A percentile compares a stretch with the other conserved stretches of the same genome.
Evolutionary conservation across 1,140 invertebrate genomes (phyloP).

Genomic region (Tetraneura akinire): DNA sequence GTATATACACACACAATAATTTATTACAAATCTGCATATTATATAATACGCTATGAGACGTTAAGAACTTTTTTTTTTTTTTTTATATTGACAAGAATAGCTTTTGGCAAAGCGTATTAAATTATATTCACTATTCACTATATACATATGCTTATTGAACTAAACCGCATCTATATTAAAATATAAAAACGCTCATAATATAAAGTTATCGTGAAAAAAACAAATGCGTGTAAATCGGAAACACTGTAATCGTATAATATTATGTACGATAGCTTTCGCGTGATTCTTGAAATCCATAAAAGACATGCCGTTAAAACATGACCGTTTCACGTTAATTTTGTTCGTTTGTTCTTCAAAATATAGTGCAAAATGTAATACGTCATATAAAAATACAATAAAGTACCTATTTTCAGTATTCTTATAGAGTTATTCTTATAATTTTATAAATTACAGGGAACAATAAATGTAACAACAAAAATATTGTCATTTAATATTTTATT

Average conservation of each 20-base stretch:
- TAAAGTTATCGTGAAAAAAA: neutral
- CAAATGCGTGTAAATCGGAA: neutral
- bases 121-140: neutral
- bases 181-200: neutral
- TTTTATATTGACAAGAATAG: constrained; percentile 1
- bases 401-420: no score
- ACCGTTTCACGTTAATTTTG: neutral
- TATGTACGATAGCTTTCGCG: neutral
- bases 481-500: no score
- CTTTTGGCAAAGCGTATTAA: neutral
- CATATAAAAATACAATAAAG: no score
- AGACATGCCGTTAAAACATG: neutral
- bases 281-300: neutral
- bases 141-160: neutral
- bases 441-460: no score
- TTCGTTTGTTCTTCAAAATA: neutral
- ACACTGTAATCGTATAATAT: no score
- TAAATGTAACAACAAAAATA: no score
- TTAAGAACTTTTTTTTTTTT: neutral
- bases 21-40: no score
- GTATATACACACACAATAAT: no score
- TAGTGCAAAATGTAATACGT: no score
- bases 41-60: no score
- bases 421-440: no score
- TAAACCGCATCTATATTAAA: neutral